Conservation (phyloP, 2,888 invertebrate genomes). For the Harpagoxenus sublaevis region DNA sequence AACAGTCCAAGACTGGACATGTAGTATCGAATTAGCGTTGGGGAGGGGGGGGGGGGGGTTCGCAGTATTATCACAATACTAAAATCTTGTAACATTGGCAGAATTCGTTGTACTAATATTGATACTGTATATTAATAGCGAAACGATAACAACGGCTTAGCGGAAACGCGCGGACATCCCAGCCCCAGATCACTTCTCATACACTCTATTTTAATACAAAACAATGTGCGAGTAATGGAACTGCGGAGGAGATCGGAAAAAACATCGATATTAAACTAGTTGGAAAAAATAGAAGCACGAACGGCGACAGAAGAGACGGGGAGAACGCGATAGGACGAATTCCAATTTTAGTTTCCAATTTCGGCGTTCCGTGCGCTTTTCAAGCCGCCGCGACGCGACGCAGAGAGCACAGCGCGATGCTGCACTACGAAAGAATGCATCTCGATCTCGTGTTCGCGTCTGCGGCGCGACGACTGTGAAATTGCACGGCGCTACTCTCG, state of each 20-base stretch:
- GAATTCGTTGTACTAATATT: slow-evolving; percentile 11
- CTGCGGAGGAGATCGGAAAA: neutral
- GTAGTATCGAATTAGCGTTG: slow-evolving; percentile 6
- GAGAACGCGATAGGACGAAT: slow-evolving; percentile 23
- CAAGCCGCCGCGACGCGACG: slow-evolving; percentile 2
- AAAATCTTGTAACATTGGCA: slow-evolving; percentile 5
- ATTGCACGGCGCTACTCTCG: slow-evolving; percentile 72
- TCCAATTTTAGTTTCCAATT: slow-evolving; percentile 60
- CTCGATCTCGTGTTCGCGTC: slow-evolving; percentile 68
- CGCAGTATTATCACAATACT: slow-evolving; percentile 8
- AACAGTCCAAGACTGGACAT: neutral
- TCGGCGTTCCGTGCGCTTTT: slow-evolving; percentile 42
- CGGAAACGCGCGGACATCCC: neutral
- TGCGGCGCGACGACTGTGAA: slow-evolving; percentile 75
- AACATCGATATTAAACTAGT: slow-evolving; percentile 48
- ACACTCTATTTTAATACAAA: slow-evolving; percentile 1
- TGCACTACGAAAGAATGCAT: slow-evolving; percentile 71
- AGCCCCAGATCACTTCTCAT: neutral
- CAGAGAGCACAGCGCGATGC: slow-evolving; percentile 6
- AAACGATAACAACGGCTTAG: slow-evolving; percentile 6
- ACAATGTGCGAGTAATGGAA: slow-evolving; percentile 13
- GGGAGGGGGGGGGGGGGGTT: neutral
- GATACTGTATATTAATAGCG: neutral
- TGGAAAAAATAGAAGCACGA: slow-evolving; percentile 15
- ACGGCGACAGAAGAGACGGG: neutral